Conservation (phyloP, 2,113 vertebrate genomes). For the Vanacampus margaritifer region DNA sequence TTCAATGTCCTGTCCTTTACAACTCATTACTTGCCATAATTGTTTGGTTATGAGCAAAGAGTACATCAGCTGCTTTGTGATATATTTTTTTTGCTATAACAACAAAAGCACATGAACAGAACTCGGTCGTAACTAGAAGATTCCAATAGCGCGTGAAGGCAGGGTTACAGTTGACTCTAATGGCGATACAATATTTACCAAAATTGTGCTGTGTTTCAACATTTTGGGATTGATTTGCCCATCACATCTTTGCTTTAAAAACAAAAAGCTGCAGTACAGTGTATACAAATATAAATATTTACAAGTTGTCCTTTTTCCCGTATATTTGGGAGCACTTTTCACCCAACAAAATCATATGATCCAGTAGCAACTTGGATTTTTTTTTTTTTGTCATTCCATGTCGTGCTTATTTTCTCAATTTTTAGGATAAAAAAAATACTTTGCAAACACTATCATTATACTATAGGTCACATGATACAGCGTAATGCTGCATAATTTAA, state of each 20-base stretch:
- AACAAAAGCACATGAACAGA: too few species aligned
- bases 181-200: background rate
- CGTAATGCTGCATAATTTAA: slow-evolving; percentile 12
- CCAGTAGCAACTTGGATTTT: background rate
- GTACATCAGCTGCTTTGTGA: too few species aligned
- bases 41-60: too few species aligned
- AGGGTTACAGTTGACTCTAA: background rate
- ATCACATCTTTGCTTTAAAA: background rate
- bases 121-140: too few species aligned
- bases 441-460: background rate
- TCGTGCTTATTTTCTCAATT: background rate
- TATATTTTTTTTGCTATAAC: too few species aligned
- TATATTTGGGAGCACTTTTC: background rate
- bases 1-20: too few species aligned
- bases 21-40: too few species aligned
- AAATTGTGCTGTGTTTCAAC: too few species aligned
- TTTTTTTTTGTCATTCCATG: background rate
- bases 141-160: too few species aligned
- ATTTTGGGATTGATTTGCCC: background rate
- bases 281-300: background rate
- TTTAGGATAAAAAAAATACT: background rate
- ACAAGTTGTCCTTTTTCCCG: background rate
- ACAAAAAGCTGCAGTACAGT: background rate
- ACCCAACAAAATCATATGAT: background rate
- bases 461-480: slow-evolving; percentile 1